Conservation (phyloP, 2,888 invertebrate genomes). For the Cylloceria caligata region DNA sequence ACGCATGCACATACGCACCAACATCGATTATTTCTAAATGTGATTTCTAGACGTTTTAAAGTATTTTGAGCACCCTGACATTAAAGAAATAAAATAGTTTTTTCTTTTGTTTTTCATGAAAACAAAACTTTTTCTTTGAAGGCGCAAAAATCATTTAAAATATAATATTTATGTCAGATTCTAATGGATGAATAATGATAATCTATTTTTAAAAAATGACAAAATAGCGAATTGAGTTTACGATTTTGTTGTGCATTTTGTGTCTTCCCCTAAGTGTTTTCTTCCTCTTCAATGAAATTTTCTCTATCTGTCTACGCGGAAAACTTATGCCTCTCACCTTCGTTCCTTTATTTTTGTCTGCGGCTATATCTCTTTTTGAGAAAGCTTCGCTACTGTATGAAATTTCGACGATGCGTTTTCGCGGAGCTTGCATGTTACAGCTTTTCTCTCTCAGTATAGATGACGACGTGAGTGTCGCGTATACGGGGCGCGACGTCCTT, state of each 20-base stretch:
- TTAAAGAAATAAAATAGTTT: too few relatives aligned
- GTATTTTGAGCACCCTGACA: too few relatives aligned
- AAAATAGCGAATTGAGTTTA: conserved; percentile 3
- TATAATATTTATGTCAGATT: too few relatives aligned
- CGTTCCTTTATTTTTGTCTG: conserved; percentile 28
- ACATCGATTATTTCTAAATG: too few relatives aligned
- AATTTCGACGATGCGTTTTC: conserved; percentile 29
- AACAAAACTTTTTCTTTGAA: too few relatives aligned
- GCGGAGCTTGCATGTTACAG: conserved; percentile 15
- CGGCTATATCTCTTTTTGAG: conserved; percentile 26
- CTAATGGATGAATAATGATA: too few relatives aligned
- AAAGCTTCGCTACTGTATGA: conserved; percentile 3
- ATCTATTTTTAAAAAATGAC: background rate
- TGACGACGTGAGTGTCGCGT: conserved; percentile 26
- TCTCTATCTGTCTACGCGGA: background rate
- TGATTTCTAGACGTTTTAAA: too few relatives aligned
- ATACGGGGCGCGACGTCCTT: conserved; percentile 63
- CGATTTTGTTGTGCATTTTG: background rate
- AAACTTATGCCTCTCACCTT: conserved; percentile 29
- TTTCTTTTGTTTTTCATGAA: too few relatives aligned
- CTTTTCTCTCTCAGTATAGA: conserved; percentile 40
- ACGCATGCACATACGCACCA: too few relatives aligned
- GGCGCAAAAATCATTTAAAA: too few relatives aligned
- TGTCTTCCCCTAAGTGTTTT: conserved; percentile 5
- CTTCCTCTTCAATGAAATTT: conserved; percentile 16